These are phyloP conservation scores for Peromyscus leucopus DNA, from an alignment of 2,113 vertebrate species.

Conservation along the genomic window DNA sequence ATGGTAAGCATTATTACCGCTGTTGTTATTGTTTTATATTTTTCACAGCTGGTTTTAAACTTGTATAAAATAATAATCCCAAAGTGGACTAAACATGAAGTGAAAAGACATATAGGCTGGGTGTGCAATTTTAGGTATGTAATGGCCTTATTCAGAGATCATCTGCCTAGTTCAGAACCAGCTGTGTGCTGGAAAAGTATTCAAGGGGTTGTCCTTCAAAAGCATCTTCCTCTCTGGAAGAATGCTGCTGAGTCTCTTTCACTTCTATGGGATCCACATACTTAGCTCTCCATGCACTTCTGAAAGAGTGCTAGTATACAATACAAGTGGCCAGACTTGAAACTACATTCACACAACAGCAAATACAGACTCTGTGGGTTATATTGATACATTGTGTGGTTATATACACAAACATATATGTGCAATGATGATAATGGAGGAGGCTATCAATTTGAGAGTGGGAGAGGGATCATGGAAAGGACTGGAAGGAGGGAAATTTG, in stretches of 20 bases:
- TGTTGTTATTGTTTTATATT: neutral
- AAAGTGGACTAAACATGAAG: neutral
- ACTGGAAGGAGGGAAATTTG: neutral
- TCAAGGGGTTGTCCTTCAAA: neutral
- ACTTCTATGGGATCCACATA: accelerated
- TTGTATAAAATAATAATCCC: neutral
- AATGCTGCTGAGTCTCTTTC: no score
- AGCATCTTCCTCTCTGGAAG: neutral
- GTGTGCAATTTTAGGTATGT: neutral
- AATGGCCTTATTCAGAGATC: neutral
- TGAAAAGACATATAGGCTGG: neutral
- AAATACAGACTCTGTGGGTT: neutral
- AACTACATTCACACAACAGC: neutral
- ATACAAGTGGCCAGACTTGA: neutral
- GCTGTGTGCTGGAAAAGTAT: neutral
- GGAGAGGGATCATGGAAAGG: neutral
- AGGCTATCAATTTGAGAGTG: neutral
- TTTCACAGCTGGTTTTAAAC: neutral
- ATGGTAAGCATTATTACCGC: neutral
- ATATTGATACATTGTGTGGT: neutral
- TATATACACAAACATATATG: neutral
- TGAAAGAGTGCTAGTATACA: neutral
- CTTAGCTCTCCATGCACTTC: neutral
- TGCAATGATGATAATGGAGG: no score
- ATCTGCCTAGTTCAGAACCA: neutral